phyloP scores from a whole-genome alignment of 2,113 vertebrate genomes.

The Clarias batrachus region DNA sequence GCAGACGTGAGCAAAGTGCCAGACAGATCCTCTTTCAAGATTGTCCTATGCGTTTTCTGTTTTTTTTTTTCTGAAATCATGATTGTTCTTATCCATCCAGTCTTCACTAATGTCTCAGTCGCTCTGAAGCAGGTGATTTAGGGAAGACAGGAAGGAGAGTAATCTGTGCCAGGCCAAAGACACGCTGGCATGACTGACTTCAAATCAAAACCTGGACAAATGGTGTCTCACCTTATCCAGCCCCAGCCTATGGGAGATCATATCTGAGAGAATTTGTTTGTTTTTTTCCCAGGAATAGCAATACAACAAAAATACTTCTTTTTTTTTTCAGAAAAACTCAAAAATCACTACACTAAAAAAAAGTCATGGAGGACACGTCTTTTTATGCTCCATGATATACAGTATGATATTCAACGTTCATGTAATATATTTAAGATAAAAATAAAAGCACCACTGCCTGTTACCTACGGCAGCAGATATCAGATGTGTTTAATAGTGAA shows the following conservation, averaged over 20 bases:
- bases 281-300: not conserved
- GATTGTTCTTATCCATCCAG: not conserved
- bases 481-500: too few relatives aligned
- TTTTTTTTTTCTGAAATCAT: not conserved
- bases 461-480: not conserved
- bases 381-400: not conserved
- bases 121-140: conserved; percentile 3
- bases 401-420: not conserved
- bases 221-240: conserved; percentile 22
- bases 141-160: not conserved
- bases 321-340: not conserved
- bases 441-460: not conserved
- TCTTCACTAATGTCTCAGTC: conserved; percentile 16
- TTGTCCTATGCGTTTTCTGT: not conserved
- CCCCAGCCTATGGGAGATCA: not conserved
- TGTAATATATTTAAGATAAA: too few relatives aligned
- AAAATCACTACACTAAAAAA: not conserved
- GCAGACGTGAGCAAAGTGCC: conserved; percentile 11
- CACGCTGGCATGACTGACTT: not conserved
- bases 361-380: not conserved
- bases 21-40: conserved; percentile 2
- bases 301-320: not conserved
- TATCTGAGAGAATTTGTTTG: not conserved
- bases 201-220: conserved; percentile 32
- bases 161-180: not conserved